Conservation (phyloP, 1,140 invertebrate genomes). For the Leguminivora glycinivorella region DNA sequence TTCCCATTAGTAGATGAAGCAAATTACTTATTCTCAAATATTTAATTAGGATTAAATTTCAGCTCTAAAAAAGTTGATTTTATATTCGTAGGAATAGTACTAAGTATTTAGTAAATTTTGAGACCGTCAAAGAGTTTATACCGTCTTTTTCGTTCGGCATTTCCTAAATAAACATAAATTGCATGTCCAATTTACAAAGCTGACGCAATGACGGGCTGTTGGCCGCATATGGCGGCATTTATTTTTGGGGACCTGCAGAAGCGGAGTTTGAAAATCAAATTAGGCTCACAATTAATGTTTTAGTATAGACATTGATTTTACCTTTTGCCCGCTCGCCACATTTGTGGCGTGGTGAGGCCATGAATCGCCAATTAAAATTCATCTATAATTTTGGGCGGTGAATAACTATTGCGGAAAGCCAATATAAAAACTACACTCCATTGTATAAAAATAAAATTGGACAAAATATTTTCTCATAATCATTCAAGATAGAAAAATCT, state of each 20-base stretch:
- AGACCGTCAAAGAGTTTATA: neutral
- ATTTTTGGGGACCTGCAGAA: slow-evolving; percentile 18
- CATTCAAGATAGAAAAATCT: too few species aligned
- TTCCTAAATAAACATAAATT: slow-evolving; percentile 27
- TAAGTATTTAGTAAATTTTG: neutral
- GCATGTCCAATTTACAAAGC: slow-evolving; percentile 19
- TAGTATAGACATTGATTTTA: neutral
- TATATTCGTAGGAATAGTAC: neutral
- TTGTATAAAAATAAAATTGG: neutral
- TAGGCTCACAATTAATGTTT: neutral
- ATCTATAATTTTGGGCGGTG: too few species aligned
- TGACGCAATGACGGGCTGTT: slow-evolving; percentile 11
- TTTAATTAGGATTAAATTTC: neutral
- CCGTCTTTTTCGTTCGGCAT: slow-evolving; percentile 5
- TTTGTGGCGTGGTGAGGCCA: neutral
- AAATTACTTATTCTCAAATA: slow-evolving; percentile 18
- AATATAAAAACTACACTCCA: too few species aligned
- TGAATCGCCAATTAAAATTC: neutral
- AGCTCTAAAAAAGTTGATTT: neutral
- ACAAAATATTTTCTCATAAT: too few species aligned
- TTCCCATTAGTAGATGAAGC: slow-evolving; percentile 25
- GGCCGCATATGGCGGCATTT: slow-evolving; percentile 13
- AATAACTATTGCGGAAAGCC: too few species aligned
- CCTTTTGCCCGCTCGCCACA: neutral
- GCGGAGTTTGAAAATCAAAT: slow-evolving; percentile 20